phyloP scores from a whole-genome alignment of 2,888 invertebrate species.

The Drosophila demipolita region DNA sequence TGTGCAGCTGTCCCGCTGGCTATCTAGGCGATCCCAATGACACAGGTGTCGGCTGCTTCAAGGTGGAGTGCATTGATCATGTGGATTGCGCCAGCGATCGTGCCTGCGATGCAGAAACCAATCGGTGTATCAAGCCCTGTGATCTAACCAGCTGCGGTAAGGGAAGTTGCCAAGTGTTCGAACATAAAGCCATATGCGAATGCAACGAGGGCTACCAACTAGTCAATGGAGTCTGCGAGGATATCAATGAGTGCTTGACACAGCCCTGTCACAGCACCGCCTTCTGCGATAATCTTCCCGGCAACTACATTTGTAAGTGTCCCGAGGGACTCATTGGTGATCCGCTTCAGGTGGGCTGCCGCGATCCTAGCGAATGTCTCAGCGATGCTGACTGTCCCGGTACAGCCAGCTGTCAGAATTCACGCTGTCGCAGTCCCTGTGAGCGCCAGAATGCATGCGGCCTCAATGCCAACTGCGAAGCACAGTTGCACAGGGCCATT shows the following conservation, averaged over 20 bases:
- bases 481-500: slow-evolving; percentile 88
- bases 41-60: slow-evolving; percentile 92
- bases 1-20: slow-evolving; percentile 92
- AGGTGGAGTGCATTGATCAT: slow-evolving; percentile 93
- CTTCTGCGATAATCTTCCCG: slow-evolving; percentile 91
- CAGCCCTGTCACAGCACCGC: slow-evolving; percentile 93
- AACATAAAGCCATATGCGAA: slow-evolving; percentile 90
- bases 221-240: slow-evolving; percentile 89
- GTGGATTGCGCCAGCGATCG: slow-evolving; percentile 91
- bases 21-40: slow-evolving; percentile 93
- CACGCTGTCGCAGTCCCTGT: slow-evolving; percentile 92
- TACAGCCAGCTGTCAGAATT: slow-evolving; percentile 90
- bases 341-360: slow-evolving; percentile 89
- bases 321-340: slow-evolving; percentile 93
- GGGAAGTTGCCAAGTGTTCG: slow-evolving; percentile 90
- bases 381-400: slow-evolving; percentile 92
- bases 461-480: slow-evolving; percentile 90
- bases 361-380: slow-evolving; percentile 93
- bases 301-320: slow-evolving; percentile 92
- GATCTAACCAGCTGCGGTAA: slow-evolving; percentile 91
- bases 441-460: slow-evolving; percentile 89
- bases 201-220: slow-evolving; percentile 92
- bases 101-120: slow-evolving; percentile 90
- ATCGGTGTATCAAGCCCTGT: slow-evolving; percentile 94
- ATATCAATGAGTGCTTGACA: slow-evolving; percentile 91